Evolutionary conservation across 2,888 invertebrate species (phyloP).

Genomic region (Drosophila flavopinicola): DNA sequence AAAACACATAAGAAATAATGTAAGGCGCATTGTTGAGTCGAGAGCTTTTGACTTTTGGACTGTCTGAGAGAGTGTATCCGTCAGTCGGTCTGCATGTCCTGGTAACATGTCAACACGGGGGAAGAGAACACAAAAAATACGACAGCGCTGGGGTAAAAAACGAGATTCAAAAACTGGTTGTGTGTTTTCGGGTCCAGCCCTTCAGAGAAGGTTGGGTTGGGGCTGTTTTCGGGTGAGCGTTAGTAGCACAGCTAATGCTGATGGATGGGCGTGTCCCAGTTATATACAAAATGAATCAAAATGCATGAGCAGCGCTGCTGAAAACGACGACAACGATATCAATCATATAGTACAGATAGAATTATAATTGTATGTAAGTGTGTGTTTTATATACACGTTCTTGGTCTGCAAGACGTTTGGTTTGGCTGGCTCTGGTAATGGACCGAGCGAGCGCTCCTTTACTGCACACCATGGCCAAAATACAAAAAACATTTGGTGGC

Average conservation of each 20-base stretch:
- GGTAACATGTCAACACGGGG: conserved; percentile 24
- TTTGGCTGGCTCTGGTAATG: conserved; percentile 20
- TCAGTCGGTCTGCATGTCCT: conserved; percentile 27
- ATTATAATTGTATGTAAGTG: conserved; percentile 17
- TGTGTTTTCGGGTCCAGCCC: conserved; percentile 31
- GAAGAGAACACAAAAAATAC: conserved; percentile 33
- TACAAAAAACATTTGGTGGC: conserved; percentile 38
- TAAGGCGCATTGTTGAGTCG: conserved; percentile 41
- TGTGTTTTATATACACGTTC: conserved; percentile 55
- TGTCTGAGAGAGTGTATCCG: conserved; percentile 12
- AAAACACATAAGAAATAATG: conserved; percentile 46
- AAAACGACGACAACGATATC: conserved; percentile 64
- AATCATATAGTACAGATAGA: conserved; percentile 34
- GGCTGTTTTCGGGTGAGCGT: conserved; percentile 45
- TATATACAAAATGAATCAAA: conserved; percentile 61
- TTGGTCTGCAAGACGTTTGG: conserved; percentile 60
- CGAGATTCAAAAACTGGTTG: conserved; percentile 47
- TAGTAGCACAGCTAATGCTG: conserved; percentile 64
- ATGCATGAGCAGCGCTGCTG: conserved; percentile 39
- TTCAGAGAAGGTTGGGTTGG: conserved; percentile 27
- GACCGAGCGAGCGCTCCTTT: conserved; percentile 21
- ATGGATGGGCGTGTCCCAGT: conserved; percentile 48
- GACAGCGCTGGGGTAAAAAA: conserved; percentile 30
- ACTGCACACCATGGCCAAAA: conserved; percentile 50
- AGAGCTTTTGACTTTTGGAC: conserved; percentile 24